Conservation (phyloP, 2,888 invertebrate species). For the Ferdinandea cuprea region DNA sequence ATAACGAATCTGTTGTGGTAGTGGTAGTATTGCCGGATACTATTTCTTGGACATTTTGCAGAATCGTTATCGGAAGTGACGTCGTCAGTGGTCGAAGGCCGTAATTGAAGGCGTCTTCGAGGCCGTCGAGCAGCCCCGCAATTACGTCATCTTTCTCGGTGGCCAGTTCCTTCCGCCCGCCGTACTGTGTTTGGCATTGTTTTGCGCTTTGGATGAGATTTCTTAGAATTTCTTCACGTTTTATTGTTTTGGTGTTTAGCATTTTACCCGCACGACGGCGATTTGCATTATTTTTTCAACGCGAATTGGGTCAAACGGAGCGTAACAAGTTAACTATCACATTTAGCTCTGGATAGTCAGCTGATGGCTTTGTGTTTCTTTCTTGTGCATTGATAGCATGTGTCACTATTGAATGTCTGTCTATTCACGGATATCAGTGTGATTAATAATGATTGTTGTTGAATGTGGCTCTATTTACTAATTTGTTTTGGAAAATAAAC, state of each 20-base stretch:
- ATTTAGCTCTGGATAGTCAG: not conserved
- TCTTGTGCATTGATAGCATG: not conserved
- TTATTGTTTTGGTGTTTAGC: conserved; percentile 43
- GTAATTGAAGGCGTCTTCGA: conserved; percentile 91
- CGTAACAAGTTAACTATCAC: conserved; percentile 21
- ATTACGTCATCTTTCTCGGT: conserved; percentile 90
- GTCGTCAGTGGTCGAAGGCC: conserved; percentile 87
- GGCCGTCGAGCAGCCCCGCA: conserved; percentile 87
- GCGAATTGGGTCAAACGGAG: not conserved
- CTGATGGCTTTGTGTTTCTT: not conserved
- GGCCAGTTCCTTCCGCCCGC: conserved; percentile 94
- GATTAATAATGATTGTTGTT: not conserved
- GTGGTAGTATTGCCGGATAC: conserved; percentile 84
- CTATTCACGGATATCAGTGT: not conserved
- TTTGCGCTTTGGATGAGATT: conserved; percentile 79
- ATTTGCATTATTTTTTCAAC: conserved; percentile 7
- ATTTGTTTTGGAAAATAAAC: conserved; percentile 7
- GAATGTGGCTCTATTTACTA: conserved; percentile 30
- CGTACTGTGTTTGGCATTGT: conserved; percentile 91
- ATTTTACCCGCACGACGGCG: conserved; percentile 1
- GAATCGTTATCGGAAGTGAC: conserved; percentile 79
- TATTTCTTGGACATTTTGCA: conserved; percentile 89
- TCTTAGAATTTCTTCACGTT: conserved; percentile 79
- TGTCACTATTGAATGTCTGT: too few species aligned
- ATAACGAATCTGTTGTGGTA: conserved; percentile 82